Evolutionary conservation across 2,113 vertebrate genomes (phyloP), one percentile per base, ranked within the genome.

Genomic region (Phylloscopus whistleri): DNA sequence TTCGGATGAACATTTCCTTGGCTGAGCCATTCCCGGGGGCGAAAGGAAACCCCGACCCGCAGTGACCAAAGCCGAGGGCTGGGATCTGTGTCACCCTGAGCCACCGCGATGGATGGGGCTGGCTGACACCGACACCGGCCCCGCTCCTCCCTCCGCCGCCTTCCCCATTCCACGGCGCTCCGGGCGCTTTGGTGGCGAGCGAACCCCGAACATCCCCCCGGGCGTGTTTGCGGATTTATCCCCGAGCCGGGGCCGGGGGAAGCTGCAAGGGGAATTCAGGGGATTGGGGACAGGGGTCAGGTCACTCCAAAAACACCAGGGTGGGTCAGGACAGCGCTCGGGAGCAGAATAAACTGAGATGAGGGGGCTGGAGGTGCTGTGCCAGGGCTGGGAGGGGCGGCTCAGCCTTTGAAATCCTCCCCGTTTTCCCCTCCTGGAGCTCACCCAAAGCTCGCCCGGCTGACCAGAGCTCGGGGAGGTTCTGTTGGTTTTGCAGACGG

Each of bases 401-500:
- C 4, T 15, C 14, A 51, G 59, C 19, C 31, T 88, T 53, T 22
- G 0, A 49, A 78, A 56, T 10, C 84, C 53, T 59, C 30, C 35
- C 23, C 41, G 16, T 62, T 37, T n/a, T n/a, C 59, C n/a, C 16
- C 24, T 37, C 12, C 74, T 84, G 90, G 78, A 93, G 58, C 52
- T 76, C 87, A 19, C 76, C 85, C 85, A 59, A 56, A 31, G 35
- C 46, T 64, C 0, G 8, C 74, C 90, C 44, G 16, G 77, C 81
- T 76, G 92, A 87, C 35, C 94, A 4, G 70, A 2, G 63, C 90
- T 85, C 82, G 64, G 31, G 62, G 87, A 52, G 78, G 66, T 60
- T 81, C 30, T 81, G 78, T 76, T 82, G 63, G 11, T 92, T 92
- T 90, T 85, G 70, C 37, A 72, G 51, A 70, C 83, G 70, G 21